Percentiles rank a stretch among this genome's conserved stretches.
phyloP scores from a whole-genome alignment of 2,888 invertebrate species.

The Osedax fenrisi region DNA sequence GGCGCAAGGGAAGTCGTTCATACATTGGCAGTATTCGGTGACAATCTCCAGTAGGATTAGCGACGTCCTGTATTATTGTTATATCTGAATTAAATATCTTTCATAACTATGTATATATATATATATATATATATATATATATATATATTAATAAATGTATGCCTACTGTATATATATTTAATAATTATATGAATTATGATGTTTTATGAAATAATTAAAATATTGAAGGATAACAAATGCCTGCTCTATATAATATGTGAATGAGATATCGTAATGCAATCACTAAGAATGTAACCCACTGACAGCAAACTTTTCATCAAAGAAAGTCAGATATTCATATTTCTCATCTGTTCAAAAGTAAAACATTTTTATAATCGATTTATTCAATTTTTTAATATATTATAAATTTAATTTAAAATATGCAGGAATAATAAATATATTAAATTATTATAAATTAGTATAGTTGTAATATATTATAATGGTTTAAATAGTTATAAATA shows the following conservation, averaged over 20 bases:
- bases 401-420: no score
- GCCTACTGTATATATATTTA: no score
- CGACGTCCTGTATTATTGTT: constrained; percentile 59
- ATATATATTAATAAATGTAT: not conserved
- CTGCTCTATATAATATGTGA: not conserved
- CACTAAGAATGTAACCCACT: no score
- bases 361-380: no score
- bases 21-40: constrained; percentile 75
- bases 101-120: no score
- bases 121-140: no score
- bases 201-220: no score
- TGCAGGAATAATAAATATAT: not conserved
- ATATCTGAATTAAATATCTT: no score
- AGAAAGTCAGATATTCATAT: not conserved
- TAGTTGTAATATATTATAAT: not conserved
- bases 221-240: not conserved
- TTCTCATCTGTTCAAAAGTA: not conserved
- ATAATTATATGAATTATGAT: no score
- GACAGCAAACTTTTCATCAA: not conserved
- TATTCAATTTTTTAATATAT: no score
- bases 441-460: not conserved
- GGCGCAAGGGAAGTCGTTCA: constrained; percentile 64
- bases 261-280: not conserved
- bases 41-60: constrained; percentile 76
- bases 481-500: not conserved